Conservation (phyloP, 2,113 vertebrate genomes). For the Callipepla squamata region DNA sequence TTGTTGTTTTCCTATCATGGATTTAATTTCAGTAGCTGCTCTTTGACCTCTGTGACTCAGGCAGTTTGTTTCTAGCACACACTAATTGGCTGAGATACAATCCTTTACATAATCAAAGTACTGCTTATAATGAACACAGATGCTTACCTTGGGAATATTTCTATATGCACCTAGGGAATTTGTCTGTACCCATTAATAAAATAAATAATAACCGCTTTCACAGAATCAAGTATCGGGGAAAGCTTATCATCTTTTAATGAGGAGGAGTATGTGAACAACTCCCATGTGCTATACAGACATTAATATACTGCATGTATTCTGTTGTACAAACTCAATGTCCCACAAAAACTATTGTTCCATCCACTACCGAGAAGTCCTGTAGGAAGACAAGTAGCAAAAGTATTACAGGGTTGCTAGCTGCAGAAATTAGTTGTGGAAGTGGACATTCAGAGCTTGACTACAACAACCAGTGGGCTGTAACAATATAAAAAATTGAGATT, state of each 20-base stretch:
- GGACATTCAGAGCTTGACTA: background rate
- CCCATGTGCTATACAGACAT: background rate
- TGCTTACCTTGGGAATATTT: background rate
- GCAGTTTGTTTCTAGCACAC: background rate
- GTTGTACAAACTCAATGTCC: background rate
- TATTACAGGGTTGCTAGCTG: background rate
- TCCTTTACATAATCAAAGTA: background rate
- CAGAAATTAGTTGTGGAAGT: background rate
- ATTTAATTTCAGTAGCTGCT: background rate
- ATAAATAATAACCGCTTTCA: background rate
- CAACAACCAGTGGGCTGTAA: background rate
- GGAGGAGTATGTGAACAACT: background rate
- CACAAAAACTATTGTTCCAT: background rate
- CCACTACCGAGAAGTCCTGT: background rate
- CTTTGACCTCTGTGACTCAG: background rate
- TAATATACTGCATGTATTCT: background rate
- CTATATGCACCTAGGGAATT: background rate
- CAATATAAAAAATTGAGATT: background rate
- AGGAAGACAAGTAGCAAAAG: background rate
- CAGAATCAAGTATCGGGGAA: background rate
- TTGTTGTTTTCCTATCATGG: background rate
- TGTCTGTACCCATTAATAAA: background rate
- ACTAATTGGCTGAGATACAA: background rate
- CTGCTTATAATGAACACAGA: background rate
- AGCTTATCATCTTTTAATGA: background rate